Base-by-base conservation (phyloP, 2,113 vertebrate species). In the Rhea pennata region DNA sequence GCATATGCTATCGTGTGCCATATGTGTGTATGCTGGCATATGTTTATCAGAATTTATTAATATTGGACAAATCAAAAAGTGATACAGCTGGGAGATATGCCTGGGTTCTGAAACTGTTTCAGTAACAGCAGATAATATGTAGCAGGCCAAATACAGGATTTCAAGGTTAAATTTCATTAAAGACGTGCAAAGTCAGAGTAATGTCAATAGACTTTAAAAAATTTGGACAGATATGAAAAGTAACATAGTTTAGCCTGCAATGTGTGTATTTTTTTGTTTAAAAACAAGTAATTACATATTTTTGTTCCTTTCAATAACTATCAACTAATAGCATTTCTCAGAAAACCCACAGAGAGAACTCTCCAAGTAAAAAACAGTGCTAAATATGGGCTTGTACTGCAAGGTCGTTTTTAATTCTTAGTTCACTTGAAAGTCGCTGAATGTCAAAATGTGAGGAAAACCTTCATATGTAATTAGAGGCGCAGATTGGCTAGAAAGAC, bases 401-500 rank as follows among this genome's bases (percentile, higher is more conserved):
- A 94, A 94, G 76, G 73, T 87, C 21, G 5, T 48, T 66, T 87
- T 87, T 56, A 84, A 89, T 89, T 89, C 65, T 70, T 77, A 31
- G 73, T 61, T 94, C 64, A 51, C n/a, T 83, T 77, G 50, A 76
- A 94, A 91, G 92, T 61, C 16, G 4, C 7, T 0, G 8, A 91
- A 93, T 84, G 92, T 95, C 81, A 65, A 69, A 65, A 64, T 61
- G 87, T 1, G 0, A 67, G 44, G 50, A 89, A 91, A 84, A 48
- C 40, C 69, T 84, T 87, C 54, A 44, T 77, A 61, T 2, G 5
- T 84, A 92, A 92, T 96, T 80, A 94, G 54, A 89, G 39, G n/a
- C 73, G 91, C 81, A 94, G 48, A 77, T 39, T 81, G 87, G 84
- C 65, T 88, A 50, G 59, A 77, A 87, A 90, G 77, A 24, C 84